Evolutionary conservation across 2,888 invertebrate genomes (phyloP), one percentile per base, ranked within the genome.

Genomic region (Epirrita christyi): DNA sequence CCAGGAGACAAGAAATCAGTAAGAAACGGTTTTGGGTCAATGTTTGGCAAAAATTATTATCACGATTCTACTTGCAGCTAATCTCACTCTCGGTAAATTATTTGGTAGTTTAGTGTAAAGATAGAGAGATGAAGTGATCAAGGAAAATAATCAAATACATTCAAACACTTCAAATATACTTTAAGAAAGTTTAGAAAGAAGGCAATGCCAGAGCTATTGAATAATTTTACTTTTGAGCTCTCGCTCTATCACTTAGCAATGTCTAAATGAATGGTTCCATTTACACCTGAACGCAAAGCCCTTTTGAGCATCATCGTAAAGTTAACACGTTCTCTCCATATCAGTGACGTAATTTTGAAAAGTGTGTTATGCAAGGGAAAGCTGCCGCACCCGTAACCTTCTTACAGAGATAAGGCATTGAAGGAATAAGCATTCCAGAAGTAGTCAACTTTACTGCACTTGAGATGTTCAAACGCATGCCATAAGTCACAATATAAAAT

Each of bases 301-400:
- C 59, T 55, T 59, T 56, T 45, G 41, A 27, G 41, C 27, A 47
- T 29, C 42, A 42, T 58, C 55, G 47, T 55, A 61, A 61, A 67
- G 67, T 72, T 71, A 68, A 65, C 64, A 66, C 67, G 60, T 64
- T 63, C 42, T 64, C 67, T 71, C 69, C 64, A 64, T 54, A 51
- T 47, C 36, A 44, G 51, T 75, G 65, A 69, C 67, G 76, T 70
- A 72, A 76, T 58, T 46, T 59, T 62, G 68, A 74, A 72, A 75
- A 70, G 58, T 59, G 53, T 50, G 56, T 79, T 76, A 62, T 66
- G 68, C 75, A 75, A 78, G 61, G 62, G 74, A 78, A 77, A 77
- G 73, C 64, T 59, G 44, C 69, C 67, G 55, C 72, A 58, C 74
- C 74, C 42, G 49, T 41, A 57, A 56, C 59, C 66, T 60, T 58